Percentiles rank a stretch among this genome's conserved stretches.
Evolutionary conservation across 2,888 invertebrate genomes (phyloP).

Genomic region (Ormia ochracea): DNA sequence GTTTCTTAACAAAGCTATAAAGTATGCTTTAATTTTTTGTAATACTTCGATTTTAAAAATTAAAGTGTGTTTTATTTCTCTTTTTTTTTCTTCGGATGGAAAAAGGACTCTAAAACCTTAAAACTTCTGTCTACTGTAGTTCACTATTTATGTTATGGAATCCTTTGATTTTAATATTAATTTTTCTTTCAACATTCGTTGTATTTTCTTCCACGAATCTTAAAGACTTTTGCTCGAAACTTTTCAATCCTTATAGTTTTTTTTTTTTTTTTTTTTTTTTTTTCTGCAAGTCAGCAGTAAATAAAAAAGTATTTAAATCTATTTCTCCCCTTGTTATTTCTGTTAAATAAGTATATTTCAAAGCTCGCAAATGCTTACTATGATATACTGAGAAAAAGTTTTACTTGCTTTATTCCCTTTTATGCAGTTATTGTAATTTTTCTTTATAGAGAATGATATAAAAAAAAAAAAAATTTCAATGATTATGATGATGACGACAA

Average conservation of each 20-base stretch:
- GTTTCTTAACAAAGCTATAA: neutral
- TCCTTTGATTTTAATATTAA: too few species aligned
- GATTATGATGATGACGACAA: neutral
- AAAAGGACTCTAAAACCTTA: too few species aligned
- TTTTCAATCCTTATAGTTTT: neutral
- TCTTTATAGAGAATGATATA: neutral
- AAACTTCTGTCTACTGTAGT: too few species aligned
- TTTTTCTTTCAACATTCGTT: too few species aligned
- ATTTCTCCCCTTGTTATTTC: neutral
- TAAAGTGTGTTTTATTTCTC: too few species aligned
- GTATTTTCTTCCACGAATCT: too few species aligned
- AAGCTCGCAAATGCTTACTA: neutral
- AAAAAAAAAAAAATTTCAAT: too few species aligned
- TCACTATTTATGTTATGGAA: too few species aligned
- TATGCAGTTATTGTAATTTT: neutral
- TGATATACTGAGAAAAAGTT: neutral
- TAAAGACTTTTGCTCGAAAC: neutral
- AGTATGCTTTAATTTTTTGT: constrained; percentile 20
- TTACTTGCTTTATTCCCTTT: neutral
- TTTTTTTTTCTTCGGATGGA: too few species aligned
- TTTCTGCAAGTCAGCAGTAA: neutral
- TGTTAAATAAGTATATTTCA: neutral
- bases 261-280: too few species aligned
- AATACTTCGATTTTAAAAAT: too few species aligned
- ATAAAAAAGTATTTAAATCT: neutral